Percentiles rank a stretch among this genome's conserved stretches.
Evolutionary conservation across 2,797 vertebrate genomes (phyloP).

Genomic region (Chloroceryle amazona): DNA sequence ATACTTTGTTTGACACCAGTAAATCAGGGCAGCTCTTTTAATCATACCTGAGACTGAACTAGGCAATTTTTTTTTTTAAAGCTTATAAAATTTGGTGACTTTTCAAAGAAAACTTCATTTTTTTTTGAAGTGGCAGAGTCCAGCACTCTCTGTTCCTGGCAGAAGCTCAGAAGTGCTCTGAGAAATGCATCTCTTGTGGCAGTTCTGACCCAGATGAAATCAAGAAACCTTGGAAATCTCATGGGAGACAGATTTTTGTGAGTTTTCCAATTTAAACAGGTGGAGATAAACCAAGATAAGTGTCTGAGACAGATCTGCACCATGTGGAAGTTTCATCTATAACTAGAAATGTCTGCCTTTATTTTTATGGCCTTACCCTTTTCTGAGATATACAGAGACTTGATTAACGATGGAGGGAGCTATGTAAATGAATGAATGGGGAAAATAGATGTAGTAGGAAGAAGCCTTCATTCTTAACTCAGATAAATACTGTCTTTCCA

Average conservation of each 20-base stretch:
- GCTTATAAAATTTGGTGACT: constrained; percentile 47
- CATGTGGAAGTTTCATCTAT: constrained; percentile 9
- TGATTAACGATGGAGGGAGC: background rate
- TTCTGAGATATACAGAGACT: background rate
- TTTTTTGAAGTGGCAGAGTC: background rate
- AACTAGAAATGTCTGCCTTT: constrained; percentile 13
- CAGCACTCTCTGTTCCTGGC: constrained; percentile 65
- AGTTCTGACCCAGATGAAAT: constrained; percentile 48
- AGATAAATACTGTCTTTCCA: constrained; percentile 9
- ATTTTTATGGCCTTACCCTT: constrained; percentile 11
- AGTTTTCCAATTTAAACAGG: constrained; percentile 66
- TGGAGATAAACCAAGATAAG: constrained; percentile 60
- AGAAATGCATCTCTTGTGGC: constrained; percentile 39
- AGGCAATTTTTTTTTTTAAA: background rate
- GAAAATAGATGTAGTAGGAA: constrained; percentile 2
- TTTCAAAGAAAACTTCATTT: constrained; percentile 19
- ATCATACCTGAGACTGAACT: background rate
- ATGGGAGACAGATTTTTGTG: constrained; percentile 50
- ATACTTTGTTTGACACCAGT: constrained; percentile 40
- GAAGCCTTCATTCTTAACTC: constrained; percentile 5
- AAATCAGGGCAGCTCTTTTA: constrained; percentile 47
- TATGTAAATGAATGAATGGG: constrained; percentile 36
- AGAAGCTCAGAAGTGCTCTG: constrained; percentile 20
- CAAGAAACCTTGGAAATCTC: constrained; percentile 46
- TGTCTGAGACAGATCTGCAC: background rate